phyloP scores from a whole-genome alignment of 1,140 invertebrate species.

The Coenobita brevimanus region DNA sequence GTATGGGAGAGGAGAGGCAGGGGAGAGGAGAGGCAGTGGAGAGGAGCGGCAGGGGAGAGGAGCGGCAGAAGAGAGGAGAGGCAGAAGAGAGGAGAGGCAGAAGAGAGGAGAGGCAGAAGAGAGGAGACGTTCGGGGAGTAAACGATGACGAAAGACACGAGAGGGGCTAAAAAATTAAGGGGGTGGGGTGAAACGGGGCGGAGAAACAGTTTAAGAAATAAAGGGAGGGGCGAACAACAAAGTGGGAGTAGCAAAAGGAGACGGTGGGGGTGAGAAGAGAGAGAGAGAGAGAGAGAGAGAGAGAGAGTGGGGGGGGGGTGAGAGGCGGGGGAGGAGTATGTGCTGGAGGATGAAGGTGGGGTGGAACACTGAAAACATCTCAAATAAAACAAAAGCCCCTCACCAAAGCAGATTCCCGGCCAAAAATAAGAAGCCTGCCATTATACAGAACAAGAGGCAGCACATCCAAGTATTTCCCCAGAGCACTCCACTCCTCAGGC shows the following conservation, averaged over 20 bases:
- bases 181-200: background rate
- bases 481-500: background rate
- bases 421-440: background rate
- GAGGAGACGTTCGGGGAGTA: background rate
- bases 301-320: background rate
- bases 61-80: background rate
- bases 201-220: background rate
- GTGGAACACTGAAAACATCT: too few species aligned
- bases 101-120: background rate
- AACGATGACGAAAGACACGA: background rate
- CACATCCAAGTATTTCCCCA: slow-evolving; percentile 12
- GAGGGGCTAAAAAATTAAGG: background rate
- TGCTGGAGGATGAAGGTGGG: background rate
- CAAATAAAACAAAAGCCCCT: background rate
- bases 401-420: background rate
- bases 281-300: slow-evolving; percentile 39
- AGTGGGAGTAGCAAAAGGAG: background rate
- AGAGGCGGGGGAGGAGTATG: background rate
- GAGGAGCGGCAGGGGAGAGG: background rate
- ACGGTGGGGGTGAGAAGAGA: background rate
- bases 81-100: background rate
- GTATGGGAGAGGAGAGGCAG: too few species aligned
- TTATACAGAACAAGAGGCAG: background rate
- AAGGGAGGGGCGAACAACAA: background rate
- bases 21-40: background rate